phyloP scores from a whole-genome alignment of 53 echinoderm and acorn worm species.

The Glandiceps talaboti region DNA sequence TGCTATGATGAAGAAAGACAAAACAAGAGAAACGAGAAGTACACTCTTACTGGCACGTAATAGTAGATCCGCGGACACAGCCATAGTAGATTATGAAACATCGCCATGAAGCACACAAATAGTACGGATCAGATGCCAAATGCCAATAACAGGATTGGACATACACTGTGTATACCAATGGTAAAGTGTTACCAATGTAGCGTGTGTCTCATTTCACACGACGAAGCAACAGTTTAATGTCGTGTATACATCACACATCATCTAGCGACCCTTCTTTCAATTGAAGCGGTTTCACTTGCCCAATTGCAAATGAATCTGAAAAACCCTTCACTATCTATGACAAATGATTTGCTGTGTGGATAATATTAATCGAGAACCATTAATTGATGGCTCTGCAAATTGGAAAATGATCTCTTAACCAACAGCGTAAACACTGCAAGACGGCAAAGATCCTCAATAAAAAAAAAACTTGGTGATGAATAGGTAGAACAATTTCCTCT shows the following conservation, averaged over 20 bases:
- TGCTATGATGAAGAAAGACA: too few species aligned
- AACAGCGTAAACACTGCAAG: neutral
- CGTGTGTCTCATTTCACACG: too few species aligned
- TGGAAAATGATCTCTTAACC: neutral
- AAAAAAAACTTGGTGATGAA: neutral
- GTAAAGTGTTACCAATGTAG: too few species aligned
- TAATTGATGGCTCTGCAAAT: neutral
- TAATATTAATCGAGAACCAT: neutral
- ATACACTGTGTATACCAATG: too few species aligned
- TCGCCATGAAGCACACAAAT: neutral
- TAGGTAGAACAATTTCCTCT: neutral
- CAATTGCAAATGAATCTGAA: too few species aligned
- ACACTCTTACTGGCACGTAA: neutral
- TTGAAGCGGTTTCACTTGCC: too few species aligned
- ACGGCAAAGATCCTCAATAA: neutral
- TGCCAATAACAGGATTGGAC: too few species aligned
- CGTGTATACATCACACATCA: too few species aligned
- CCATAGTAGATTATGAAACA: neutral
- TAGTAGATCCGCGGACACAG: neutral
- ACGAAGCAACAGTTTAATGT: too few species aligned
- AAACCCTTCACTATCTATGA: too few species aligned
- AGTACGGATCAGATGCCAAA: neutral
- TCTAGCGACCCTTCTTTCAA: too few species aligned
- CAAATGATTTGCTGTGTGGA: too few species aligned
- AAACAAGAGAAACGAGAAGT: neutral